Base-by-base conservation (phyloP, 2,113 vertebrate genomes). In the Trogon surrucura region DNA sequence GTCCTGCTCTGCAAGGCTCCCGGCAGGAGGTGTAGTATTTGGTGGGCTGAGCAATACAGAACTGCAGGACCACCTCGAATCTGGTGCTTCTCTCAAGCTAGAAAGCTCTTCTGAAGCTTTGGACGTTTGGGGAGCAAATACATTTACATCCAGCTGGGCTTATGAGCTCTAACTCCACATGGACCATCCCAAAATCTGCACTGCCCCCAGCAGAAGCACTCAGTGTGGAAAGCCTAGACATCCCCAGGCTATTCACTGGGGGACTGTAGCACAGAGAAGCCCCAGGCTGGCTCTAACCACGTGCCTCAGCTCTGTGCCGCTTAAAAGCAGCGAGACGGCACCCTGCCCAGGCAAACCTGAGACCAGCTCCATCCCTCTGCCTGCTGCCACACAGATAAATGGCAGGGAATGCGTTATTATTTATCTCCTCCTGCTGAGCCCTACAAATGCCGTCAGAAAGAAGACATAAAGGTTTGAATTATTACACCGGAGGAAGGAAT, bases 361-460 rank as follows among this genome's bases (percentile, higher is more conserved):
- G 38, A 13, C 11, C 29, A 29, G 85, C 26, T 70, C 57, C 3
- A 5, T 30, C 45, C n/a, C 41, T 50, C n/a, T 38, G 47, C 34
- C 38, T 72, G 48, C 64, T 57, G 74, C 32, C 57, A 67, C 56
- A 29, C 21, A 51, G 14, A 72, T 19, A 72, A 87, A 91, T 13
- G 45, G 57, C 57, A 60, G 23, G 16, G 27, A 65, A 72, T 0
- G 11, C 29, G 36, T 18, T 34, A 64, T 85, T 34, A 75, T 67
- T 65, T 61, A 87, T 57, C 48, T 92, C 21, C 69, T 84, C 45
- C 66, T 72, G 84, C 65, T 74, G 80, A 93, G 70, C 87, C 48
- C 47, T 44, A 70, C 80, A 57, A 61, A 61, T 4, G 41, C 62
- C 69, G 60, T 22, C 20, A 41, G 36, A 75, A 47, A 56, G n/a